Percentiles rank a stretch among this genome's conserved stretches.
These are phyloP conservation scores for Aleiodes alternator DNA, from an alignment of 2,888 invertebrate genomes.

Conservation along the genomic window DNA sequence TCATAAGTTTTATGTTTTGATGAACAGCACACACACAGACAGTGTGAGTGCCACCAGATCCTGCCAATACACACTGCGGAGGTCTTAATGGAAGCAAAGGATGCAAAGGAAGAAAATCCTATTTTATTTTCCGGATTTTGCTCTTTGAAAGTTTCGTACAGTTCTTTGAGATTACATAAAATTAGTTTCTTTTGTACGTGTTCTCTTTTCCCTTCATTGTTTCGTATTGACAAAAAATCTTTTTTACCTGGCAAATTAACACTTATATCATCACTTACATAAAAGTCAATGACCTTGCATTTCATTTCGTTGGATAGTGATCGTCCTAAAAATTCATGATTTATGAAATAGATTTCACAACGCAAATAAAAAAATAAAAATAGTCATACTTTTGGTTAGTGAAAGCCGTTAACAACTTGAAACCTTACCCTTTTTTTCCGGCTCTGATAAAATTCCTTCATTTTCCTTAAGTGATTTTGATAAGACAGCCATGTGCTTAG, in stretches of 20 bases:
- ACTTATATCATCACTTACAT: conserved; percentile 42
- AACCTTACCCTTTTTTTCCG: conserved; percentile 6
- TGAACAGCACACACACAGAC: conserved; percentile 52
- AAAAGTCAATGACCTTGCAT: conserved; percentile 37
- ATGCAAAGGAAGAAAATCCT: conserved; percentile 50
- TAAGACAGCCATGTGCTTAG: conserved; percentile 37
- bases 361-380: neutral
- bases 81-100: conserved; percentile 45
- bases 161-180: conserved; percentile 22
- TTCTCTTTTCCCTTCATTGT: conserved; percentile 34
- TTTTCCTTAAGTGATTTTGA: conserved; percentile 36
- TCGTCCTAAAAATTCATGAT: conserved; percentile 27
- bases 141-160: conserved; percentile 20
- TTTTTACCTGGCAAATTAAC: conserved; percentile 45
- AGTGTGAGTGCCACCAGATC: conserved; percentile 42
- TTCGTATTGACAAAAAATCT: conserved; percentile 44
- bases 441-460: conserved; percentile 37
- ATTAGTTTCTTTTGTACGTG: conserved; percentile 37
- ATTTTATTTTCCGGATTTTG: conserved; percentile 38
- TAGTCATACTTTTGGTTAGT: neutral
- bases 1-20: conserved; percentile 54
- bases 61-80: conserved; percentile 49
- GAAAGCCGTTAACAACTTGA: neutral
- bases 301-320: conserved; percentile 38
- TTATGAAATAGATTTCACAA: no score